Conservation (phyloP, 2,888 invertebrate genomes). For the Drosophila helvetica region DNA sequence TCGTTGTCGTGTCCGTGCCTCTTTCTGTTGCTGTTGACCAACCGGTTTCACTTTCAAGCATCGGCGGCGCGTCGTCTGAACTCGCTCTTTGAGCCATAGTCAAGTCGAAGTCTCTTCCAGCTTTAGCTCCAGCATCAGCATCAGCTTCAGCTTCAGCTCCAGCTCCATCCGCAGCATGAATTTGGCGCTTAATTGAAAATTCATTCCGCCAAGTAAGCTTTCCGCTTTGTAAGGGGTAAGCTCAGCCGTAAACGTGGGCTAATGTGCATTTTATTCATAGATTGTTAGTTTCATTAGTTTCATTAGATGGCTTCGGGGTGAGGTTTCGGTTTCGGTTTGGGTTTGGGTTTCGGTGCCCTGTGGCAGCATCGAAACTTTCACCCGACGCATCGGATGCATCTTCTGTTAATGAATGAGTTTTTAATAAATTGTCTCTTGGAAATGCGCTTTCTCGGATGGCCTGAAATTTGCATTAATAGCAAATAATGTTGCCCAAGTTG, state of each 20-base stretch:
- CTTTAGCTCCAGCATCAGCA: conserved; percentile 1
- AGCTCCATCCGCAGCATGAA: conserved; percentile 34
- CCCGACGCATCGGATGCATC: conserved; percentile 40
- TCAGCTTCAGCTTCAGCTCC: conserved; percentile 10
- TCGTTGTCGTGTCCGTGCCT: conserved; percentile 28
- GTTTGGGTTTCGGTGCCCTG: conserved; percentile 17
- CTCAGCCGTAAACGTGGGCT: conserved; percentile 64
- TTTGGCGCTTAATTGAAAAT: conserved; percentile 77
- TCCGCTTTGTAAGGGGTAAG: conserved; percentile 8
- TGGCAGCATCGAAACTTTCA: conserved; percentile 73
- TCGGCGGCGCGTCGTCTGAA: conserved; percentile 59
- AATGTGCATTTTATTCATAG: conserved; percentile 77
- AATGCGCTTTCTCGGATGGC: conserved; percentile 62
- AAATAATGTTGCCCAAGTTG: conserved; percentile 76
- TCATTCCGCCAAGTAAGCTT: conserved; percentile 66
- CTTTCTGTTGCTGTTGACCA: conserved; percentile 36
- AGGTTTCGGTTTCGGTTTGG: conserved; percentile 19
- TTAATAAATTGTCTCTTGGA: conserved; percentile 65
- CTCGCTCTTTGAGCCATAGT: conserved; percentile 6
- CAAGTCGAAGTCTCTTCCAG: conserved; percentile 26
- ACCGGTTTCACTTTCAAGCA: conserved; percentile 67
- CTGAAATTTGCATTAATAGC: conserved; percentile 52
- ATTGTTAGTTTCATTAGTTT: conserved; percentile 71
- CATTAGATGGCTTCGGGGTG: conserved; percentile 27
- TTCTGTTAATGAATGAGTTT: conserved; percentile 36